A percentile compares a stretch with the other conserved stretches of the same genome.
Evolutionary conservation across 2,888 invertebrate genomes (phyloP).

Genomic region (Liopterus haemorrhoidalis): DNA sequence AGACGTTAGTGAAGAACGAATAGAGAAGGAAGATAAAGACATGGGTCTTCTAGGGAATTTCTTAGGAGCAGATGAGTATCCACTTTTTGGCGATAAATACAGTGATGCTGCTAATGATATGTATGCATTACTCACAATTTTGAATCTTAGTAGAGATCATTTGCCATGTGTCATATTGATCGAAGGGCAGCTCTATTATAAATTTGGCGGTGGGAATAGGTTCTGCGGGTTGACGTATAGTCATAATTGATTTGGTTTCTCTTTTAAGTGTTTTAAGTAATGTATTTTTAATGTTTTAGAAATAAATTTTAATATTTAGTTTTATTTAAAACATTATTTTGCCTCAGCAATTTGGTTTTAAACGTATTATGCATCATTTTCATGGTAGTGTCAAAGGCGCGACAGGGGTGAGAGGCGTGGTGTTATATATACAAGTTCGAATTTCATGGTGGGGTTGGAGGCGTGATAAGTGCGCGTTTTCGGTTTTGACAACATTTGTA

Average conservation of each 20-base stretch:
- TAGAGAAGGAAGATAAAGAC: conserved; percentile 10
- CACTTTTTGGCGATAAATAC: background rate
- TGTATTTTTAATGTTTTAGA: too few relatives aligned
- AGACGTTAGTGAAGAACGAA: conserved; percentile 4
- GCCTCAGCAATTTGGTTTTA: too few relatives aligned
- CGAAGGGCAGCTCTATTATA: conserved; percentile 41
- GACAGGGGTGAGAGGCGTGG: too few relatives aligned
- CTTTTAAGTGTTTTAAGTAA: too few relatives aligned
- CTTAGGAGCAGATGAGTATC: background rate
- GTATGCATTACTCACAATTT: conserved; percentile 12
- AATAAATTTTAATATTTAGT: too few relatives aligned
- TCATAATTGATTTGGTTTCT: background rate
- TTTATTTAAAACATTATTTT: too few relatives aligned
- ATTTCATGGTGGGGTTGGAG: too few relatives aligned
- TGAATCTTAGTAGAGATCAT: conserved; percentile 35
- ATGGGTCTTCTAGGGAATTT: conserved; percentile 1
- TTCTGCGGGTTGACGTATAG: conserved; percentile 12
- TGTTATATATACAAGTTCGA: too few relatives aligned
- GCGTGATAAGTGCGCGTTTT: too few relatives aligned
- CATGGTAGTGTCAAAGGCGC: too few relatives aligned
- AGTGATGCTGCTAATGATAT: background rate
- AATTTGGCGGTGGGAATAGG: conserved; percentile 34
- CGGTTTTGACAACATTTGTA: too few relatives aligned
- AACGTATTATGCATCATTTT: too few relatives aligned
- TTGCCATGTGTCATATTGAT: conserved; percentile 40